Percentiles rank a stretch among this genome's conserved stretches.
Evolutionary conservation across 2,797 vertebrate species (phyloP).

Genomic region (Arrhamphus sclerolepis): DNA sequence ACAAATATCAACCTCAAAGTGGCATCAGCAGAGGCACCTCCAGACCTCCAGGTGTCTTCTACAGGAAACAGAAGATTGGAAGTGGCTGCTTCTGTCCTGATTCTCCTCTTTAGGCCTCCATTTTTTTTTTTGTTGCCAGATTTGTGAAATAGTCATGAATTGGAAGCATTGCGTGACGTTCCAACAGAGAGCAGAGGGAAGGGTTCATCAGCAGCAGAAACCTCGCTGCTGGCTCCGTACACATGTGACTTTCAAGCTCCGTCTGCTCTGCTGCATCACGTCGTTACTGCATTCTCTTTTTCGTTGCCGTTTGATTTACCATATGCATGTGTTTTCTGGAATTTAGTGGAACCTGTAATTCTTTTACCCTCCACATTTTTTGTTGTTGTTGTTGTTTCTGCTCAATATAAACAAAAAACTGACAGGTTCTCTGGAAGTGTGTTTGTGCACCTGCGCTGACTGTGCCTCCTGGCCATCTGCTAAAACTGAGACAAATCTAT

Average conservation of each 20-base stretch:
- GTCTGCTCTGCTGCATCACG: conserved; percentile 2
- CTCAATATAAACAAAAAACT: background rate
- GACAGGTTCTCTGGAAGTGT: background rate
- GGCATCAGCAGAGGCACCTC: background rate
- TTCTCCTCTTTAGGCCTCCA: background rate
- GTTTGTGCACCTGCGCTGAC: conserved; percentile 7
- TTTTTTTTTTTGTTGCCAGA: background rate
- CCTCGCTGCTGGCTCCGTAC: background rate
- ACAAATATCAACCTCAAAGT: background rate
- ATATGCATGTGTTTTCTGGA: background rate
- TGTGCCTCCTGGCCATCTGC: conserved; percentile 24
- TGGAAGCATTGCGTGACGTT: background rate
- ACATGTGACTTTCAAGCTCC: conserved; percentile 26
- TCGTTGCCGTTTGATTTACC: conserved; percentile 11
- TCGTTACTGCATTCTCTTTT: background rate
- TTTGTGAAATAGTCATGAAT: background rate
- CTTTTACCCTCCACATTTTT: no score
- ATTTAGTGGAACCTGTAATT: background rate
- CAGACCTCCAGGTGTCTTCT: background rate
- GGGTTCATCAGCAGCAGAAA: conserved; percentile 9
- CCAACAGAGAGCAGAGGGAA: background rate
- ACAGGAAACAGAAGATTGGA: background rate
- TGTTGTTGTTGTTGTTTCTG: background rate
- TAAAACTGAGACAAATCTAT: conserved; percentile 13
- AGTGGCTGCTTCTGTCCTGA: no score